phyloP scores from a whole-genome alignment of 2,888 invertebrate genomes.

The Diarsia mendica region DNA sequence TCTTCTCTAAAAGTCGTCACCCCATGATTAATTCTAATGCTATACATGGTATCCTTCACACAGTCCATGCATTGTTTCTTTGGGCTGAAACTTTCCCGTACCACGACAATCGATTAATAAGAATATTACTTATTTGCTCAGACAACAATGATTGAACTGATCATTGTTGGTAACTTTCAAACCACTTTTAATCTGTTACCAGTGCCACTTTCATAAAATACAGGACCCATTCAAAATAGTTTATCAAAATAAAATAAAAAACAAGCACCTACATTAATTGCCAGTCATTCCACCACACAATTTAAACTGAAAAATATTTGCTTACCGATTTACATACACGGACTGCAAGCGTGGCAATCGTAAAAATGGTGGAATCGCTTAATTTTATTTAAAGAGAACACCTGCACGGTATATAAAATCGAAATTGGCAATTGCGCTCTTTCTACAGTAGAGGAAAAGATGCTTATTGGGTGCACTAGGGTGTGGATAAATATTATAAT shows the following conservation, averaged over 20 bases:
- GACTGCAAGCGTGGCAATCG: constrained; percentile 34
- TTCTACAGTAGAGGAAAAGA: constrained; percentile 9
- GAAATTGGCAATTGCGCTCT: constrained; percentile 25
- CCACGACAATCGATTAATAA: neutral
- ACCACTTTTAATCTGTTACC: too few relatives aligned
- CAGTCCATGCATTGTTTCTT: neutral
- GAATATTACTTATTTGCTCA: too few relatives aligned
- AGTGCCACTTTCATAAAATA: neutral
- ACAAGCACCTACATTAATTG: constrained; percentile 33
- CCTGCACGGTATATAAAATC: constrained; percentile 56
- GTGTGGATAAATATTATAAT: neutral
- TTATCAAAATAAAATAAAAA: constrained; percentile 21
- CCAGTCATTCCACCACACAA: constrained; percentile 23
- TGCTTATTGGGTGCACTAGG: constrained; percentile 30
- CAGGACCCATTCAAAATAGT: neutral
- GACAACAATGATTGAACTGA: too few relatives aligned
- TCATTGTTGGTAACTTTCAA: too few relatives aligned
- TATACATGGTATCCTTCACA: neutral
- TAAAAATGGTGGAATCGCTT: constrained; percentile 58
- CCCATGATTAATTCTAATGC: too few relatives aligned
- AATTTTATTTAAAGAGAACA: constrained; percentile 62
- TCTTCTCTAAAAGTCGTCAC: neutral
- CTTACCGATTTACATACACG: constrained; percentile 54
- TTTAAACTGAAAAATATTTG: constrained; percentile 49
- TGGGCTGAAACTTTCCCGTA: neutral